phyloP scores from a whole-genome alignment of 2,888 invertebrate species.

The Drosophila siamana region DNA sequence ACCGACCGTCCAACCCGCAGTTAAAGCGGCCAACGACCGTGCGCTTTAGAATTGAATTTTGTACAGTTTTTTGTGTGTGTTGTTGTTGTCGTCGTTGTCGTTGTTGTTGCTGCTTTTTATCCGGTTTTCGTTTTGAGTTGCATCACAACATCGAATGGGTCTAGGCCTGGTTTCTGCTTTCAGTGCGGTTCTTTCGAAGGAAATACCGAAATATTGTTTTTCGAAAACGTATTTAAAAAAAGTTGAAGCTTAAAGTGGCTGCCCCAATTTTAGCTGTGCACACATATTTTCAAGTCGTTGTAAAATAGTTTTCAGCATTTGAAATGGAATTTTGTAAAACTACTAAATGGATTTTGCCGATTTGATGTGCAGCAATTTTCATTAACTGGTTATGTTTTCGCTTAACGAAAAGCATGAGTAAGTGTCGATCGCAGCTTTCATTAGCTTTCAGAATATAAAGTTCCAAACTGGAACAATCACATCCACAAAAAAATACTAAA shows the following conservation, averaged over 20 bases:
- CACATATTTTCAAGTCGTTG: no score
- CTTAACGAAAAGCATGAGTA: slow-evolving; percentile 22
- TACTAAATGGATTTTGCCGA: background rate
- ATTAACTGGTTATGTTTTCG: slow-evolving; percentile 5
- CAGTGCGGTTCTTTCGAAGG: background rate
- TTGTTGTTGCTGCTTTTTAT: slow-evolving; percentile 12
- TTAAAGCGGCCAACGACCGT: slow-evolving; percentile 44
- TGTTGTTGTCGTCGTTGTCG: background rate
- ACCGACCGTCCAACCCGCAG: slow-evolving; percentile 23
- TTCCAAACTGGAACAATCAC: background rate
- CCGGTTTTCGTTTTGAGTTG: slow-evolving; percentile 28
- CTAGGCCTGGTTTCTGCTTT: slow-evolving; percentile 12
- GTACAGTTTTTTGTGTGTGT: slow-evolving; percentile 65
- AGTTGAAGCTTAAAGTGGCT: background rate
- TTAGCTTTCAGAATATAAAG: slow-evolving; percentile 28
- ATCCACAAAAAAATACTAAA: slow-evolving; percentile 8
- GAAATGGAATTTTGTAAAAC: background rate
- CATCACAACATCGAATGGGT: slow-evolving; percentile 11
- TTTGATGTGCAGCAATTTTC: background rate
- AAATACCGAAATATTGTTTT: background rate
- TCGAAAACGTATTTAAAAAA: background rate
- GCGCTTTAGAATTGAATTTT: slow-evolving; percentile 59
- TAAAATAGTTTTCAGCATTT: background rate
- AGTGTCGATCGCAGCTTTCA: slow-evolving; percentile 37
- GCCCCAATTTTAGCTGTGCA: no score